Conservation (phyloP, 1,140 invertebrate species). For the Scaptomyza hsui region DNA sequence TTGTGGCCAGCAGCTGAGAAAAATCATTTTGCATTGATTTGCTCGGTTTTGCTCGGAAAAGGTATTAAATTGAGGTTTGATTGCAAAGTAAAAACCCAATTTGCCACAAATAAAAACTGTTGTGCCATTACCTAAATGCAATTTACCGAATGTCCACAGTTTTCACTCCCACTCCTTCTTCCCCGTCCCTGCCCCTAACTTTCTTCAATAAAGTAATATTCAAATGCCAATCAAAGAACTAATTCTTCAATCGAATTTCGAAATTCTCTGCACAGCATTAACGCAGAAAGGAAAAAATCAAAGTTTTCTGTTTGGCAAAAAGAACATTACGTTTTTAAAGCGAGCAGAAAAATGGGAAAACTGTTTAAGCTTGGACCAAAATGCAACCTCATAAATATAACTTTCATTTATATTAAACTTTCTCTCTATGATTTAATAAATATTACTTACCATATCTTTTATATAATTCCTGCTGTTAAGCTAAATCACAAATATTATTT, state of each 20-base stretch:
- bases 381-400: too few species aligned
- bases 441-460: too few species aligned
- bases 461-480: background rate
- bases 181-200: too few species aligned
- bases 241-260: conserved; percentile 9
- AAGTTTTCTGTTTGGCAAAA: background rate
- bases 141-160: conserved; percentile 6
- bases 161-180: background rate
- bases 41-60: background rate
- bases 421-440: too few species aligned
- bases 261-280: conserved; percentile 2
- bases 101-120: conserved; percentile 26
- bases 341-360: background rate
- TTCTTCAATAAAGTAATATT: background rate
- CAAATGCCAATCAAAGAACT: conserved; percentile 10
- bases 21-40: conserved; percentile 1
- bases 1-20: conserved; percentile 5
- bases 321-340: background rate
- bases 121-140: conserved; percentile 30
- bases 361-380: too few species aligned
- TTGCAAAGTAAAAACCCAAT: conserved; percentile 19
- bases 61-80: conserved; percentile 19
- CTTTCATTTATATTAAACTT: too few species aligned
- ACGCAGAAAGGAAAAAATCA: background rate
- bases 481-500: too few species aligned